A percentile compares a stretch with the other conserved stretches of the same genome.
These are phyloP conservation scores for Larimichthys crocea DNA, from an alignment of 2,113 vertebrate species.

Conservation along the genomic window DNA sequence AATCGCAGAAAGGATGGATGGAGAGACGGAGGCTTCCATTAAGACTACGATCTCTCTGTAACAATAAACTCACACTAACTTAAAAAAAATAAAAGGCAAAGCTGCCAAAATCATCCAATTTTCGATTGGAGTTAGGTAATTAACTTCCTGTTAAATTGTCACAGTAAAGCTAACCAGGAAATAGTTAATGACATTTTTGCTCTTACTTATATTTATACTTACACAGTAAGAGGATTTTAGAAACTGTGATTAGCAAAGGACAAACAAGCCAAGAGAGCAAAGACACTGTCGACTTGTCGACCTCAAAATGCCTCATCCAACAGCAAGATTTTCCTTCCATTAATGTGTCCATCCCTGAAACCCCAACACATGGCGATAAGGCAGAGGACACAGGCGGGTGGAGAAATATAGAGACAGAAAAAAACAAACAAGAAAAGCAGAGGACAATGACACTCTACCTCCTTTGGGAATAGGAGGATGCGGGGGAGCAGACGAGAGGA, in stretches of 20 bases:
- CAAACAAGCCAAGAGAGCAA: background rate
- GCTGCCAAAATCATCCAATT: background rate
- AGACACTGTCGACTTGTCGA: slow-evolving; percentile 14
- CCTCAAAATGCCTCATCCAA: slow-evolving; percentile 37
- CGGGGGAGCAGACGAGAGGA: slow-evolving; percentile 51
- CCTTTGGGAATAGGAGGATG: slow-evolving; percentile 62
- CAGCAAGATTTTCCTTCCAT: slow-evolving; percentile 1
- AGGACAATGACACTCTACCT: slow-evolving; percentile 74
- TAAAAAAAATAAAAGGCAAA: background rate
- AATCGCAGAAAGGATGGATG: slow-evolving; percentile 41
- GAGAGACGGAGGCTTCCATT: slow-evolving; percentile 21
- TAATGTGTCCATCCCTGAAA: slow-evolving; percentile 27
- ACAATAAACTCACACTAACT: slow-evolving; percentile 18
- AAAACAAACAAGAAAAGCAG: slow-evolving; percentile 52
- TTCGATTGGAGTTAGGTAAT: background rate
- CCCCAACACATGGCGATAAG: slow-evolving; percentile 30
- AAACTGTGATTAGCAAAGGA: background rate
- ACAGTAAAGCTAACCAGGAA: background rate
- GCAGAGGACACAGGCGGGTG: slow-evolving; percentile 53
- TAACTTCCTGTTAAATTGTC: slow-evolving; percentile 17
- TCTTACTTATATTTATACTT: background rate
- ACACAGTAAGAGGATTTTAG: background rate
- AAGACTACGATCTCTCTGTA: slow-evolving; percentile 13
- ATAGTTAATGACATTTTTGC: background rate
- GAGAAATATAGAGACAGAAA: slow-evolving; percentile 37